These are phyloP conservation scores for Pachypanchax playfairii DNA, from an alignment of 2,113 vertebrate genomes.

Conservation along the genomic window DNA sequence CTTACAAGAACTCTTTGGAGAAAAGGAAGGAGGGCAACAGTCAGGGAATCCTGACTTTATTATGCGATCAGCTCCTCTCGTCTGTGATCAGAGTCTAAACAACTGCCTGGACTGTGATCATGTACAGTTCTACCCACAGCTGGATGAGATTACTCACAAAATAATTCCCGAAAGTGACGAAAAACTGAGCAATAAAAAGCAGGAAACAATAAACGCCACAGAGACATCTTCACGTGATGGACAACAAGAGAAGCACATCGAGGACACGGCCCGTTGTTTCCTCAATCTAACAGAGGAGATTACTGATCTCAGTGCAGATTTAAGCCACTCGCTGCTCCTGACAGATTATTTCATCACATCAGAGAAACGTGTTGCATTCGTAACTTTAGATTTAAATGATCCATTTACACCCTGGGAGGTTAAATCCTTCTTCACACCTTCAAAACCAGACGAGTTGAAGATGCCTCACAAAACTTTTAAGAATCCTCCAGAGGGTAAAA, in stretches of 20 bases:
- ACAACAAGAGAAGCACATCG: not conserved
- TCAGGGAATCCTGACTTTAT: constrained; percentile 53
- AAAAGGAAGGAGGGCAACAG: constrained; percentile 32
- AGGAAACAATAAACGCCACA: constrained; percentile 20
- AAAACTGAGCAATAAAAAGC: constrained; percentile 31
- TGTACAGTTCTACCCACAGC: constrained; percentile 26
- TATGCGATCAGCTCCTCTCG: constrained; percentile 68
- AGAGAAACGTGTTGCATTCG: constrained; percentile 35
- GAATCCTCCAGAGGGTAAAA: constrained; percentile 58
- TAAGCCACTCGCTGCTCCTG: constrained; percentile 44
- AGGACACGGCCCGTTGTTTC: constrained; percentile 13
- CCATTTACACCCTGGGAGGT: constrained; percentile 27
- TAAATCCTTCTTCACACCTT: not conserved
- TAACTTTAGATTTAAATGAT: constrained; percentile 60
- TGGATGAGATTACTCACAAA: constrained; percentile 31
- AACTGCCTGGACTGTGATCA: constrained; percentile 41
- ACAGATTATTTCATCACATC: constrained; percentile 52
- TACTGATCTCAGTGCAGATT: constrained; percentile 47
- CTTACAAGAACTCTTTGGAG: constrained; percentile 30
- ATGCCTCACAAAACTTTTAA: constrained; percentile 76
- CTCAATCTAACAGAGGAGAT: constrained; percentile 36
- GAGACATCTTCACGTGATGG: constrained; percentile 28
- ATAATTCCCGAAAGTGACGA: constrained; percentile 21
- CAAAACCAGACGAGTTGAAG: constrained; percentile 5
- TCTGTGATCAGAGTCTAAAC: constrained; percentile 43